Conservation (phyloP, 2,888 invertebrate genomes). For the Neoitamus cyanurus region DNA sequence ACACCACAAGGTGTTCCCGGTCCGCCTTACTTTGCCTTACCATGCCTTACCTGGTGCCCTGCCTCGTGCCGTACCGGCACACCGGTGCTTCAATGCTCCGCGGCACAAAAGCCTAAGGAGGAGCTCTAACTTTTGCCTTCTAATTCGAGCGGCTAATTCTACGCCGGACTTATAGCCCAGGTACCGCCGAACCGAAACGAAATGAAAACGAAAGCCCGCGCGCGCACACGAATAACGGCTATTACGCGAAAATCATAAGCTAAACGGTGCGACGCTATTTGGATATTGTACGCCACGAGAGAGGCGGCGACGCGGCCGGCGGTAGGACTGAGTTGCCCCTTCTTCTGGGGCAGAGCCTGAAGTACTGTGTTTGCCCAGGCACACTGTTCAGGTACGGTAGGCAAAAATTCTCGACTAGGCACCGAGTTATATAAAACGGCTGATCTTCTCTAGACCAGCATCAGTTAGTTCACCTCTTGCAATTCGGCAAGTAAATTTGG, state of each 20-base stretch:
- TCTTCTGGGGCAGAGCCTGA: slow-evolving; percentile 6
- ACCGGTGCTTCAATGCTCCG: neutral
- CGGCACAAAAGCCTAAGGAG: neutral
- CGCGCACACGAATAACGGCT: neutral
- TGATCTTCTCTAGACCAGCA: slow-evolving; percentile 50
- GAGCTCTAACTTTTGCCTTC: slow-evolving; percentile 3
- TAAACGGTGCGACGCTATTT: neutral
- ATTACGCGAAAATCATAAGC: slow-evolving; percentile 12
- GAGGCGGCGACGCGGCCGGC: neutral
- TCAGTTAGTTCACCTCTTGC: slow-evolving; percentile 53
- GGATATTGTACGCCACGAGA: slow-evolving; percentile 4
- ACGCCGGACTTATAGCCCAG: neutral
- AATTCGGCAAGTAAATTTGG: slow-evolving; percentile 43
- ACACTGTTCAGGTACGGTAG: neutral
- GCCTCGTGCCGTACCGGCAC: neutral
- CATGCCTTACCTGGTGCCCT: neutral
- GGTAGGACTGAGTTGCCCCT: neutral
- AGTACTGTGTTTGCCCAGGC: neutral
- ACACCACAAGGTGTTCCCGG: neutral
- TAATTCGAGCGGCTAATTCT: slow-evolving; percentile 12
- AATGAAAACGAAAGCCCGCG: slow-evolving; percentile 1
- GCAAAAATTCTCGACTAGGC: slow-evolving; percentile 25
- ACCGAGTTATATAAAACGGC: slow-evolving; percentile 48
- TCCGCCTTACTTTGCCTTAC: neutral
- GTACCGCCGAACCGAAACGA: neutral